Evolutionary conservation across 1,140 invertebrate genomes (phyloP), one percentile per base, ranked within the genome.

Genomic region (Mamestra configurata): DNA sequence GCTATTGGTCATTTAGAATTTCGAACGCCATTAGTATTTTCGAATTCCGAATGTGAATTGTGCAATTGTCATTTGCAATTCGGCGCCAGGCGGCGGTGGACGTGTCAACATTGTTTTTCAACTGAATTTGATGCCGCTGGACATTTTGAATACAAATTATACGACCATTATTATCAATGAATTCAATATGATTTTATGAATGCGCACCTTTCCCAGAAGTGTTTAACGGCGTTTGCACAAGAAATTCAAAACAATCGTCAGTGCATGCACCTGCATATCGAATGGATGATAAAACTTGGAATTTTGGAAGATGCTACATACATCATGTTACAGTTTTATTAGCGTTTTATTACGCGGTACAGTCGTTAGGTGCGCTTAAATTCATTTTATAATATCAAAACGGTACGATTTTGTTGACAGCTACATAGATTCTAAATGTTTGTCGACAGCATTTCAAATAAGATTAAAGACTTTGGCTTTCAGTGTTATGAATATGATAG

Each of bases 141-240:
- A 87, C 88, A 87, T 87, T 89, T 83, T 87, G 91, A 92, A 93
- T 90, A 91, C 89, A 89, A 93, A 93, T 91, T 88, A 85, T 85
- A 66, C 66, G 49, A 71, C 79, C 88, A 88, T 79, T 77, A 77
- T 77, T 20, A 81, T 79, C 73, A 80, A 46, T 82, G 83, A 84
- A 86, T 86, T 82, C 87, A 90, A 90, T 90, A 82, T 86, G 83
- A 85, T 86, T 86, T 88, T 87, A 88, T 86, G 85, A 35, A 76
- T 2, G 57, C 53, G 70, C 82, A 35, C 72, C 82, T 77, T 93
- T 91, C 91, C 79, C 55, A 86, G 90, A 93, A 93, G 71, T 88
- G 86, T 86, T 91, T 92, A 89, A 92, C 86, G 84, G 84, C 88
- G 87, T 86, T 90, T 93, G 86, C 89, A 87, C 86, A 86, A 90